Evolutionary conservation across 1,140 invertebrate species (phyloP), one percentile per base, ranked within the genome.

Genomic region (Dendroctonus ponderosae): DNA sequence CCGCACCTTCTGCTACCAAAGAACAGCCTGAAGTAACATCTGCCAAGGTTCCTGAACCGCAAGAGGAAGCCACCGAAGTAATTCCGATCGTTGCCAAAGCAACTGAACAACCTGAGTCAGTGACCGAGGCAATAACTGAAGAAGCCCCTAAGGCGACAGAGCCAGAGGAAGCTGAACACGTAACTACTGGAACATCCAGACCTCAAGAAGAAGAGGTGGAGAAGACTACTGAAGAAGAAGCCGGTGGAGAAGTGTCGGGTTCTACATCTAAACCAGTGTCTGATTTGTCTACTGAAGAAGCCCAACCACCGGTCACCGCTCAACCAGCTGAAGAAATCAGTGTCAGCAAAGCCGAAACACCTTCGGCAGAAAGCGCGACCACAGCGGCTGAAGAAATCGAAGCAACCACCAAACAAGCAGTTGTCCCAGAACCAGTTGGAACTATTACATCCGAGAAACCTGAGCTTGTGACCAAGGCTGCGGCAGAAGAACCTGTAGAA

Each of bases 101-200:
- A 38, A 12, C 62, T 53, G 61, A 52, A 48, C 56, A 70, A 66
- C n/a, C 60, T 62, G 46, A 71, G 53, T 41, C 43, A 53, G 65
- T 64, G 53, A 59, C 50, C 15, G 64, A 73, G 40, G n/a, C 62
- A 44, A 62, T 62, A 50, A 63, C 68, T 50, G 65, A 63, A 54
- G 38, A 56, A 51, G 44, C 38, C 0, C 42, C 12, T 59, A 63
- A 38, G 37, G 26, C 58, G 8, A 62, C 61, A 12, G 58, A 64
- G 56, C 62, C 66, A 26, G 60, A 43, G n/a, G 56, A 69, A 66
- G 46, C 54, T 12, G 52, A 53, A 7, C 50, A 59, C 44, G 48
- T 64, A n/a, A 59, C 63, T 43, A 53, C 15, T 37, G 26, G 51
- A 7, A 11, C n/a, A 68, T 5, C 5, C 37, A 68, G 57, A 15